A percentile compares a stretch with the other conserved stretches of the same genome.
These are phyloP conservation scores for Lucilia sericata DNA, from an alignment of 1,140 invertebrate genomes.

Conservation along the genomic window DNA sequence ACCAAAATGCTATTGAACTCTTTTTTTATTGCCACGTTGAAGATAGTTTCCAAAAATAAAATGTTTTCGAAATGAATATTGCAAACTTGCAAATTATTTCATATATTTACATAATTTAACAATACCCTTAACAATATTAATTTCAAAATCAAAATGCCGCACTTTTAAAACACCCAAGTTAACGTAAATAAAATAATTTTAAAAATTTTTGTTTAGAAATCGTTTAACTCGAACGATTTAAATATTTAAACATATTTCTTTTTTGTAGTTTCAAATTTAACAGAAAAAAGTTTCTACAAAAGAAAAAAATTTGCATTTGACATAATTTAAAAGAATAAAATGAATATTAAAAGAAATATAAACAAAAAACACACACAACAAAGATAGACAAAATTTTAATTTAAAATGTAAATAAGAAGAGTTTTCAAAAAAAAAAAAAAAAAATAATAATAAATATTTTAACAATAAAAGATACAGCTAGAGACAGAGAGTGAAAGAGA, in stretches of 20 bases:
- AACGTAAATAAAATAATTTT: neutral
- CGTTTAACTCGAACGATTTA: neutral
- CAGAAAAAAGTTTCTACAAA: neutral
- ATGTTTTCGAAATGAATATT: too few relatives aligned
- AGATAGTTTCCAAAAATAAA: too few relatives aligned
- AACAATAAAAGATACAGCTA: neutral
- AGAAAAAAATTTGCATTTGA: conserved; percentile 18
- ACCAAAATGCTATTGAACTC: too few relatives aligned
- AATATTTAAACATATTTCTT: neutral
- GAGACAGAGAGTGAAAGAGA: too few relatives aligned
- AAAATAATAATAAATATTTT: neutral
- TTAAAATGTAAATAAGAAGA: neutral
- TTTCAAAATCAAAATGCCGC: neutral
- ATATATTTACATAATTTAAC: too few relatives aligned
- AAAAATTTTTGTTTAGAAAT: neutral
- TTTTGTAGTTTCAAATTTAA: neutral
- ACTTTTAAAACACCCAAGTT: neutral
- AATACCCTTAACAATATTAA: neutral
- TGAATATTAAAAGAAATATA: neutral
- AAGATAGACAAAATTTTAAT: neutral
- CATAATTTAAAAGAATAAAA: conserved; percentile 14
- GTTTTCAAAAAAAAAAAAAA: neutral
- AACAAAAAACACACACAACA: neutral
- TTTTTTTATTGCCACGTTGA: too few relatives aligned
- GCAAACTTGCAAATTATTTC: too few relatives aligned